Conservation (phyloP, 2,113 vertebrate genomes). For the Tretioscincus oriximinensis region DNA sequence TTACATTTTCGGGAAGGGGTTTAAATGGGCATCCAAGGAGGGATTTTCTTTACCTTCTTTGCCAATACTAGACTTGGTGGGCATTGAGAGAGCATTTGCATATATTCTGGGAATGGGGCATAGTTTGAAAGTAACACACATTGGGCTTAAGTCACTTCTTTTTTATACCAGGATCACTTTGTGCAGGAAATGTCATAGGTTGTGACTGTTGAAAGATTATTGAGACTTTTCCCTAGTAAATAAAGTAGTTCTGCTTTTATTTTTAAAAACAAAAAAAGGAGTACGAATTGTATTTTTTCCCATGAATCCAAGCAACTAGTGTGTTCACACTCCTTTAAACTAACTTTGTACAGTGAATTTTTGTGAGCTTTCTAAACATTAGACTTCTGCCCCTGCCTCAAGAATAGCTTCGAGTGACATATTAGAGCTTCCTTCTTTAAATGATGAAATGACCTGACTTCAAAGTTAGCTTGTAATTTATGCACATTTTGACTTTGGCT, state of each 20-base stretch:
- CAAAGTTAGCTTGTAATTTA: constrained; percentile 54
- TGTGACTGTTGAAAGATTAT: no score
- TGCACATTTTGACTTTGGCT: constrained; percentile 38
- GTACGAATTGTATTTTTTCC: not conserved
- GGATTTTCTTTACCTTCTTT: not conserved
- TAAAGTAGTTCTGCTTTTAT: no score
- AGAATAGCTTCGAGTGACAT: constrained; percentile 40
- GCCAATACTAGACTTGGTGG: not conserved
- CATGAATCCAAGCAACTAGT: not conserved
- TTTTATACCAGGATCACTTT: no score
- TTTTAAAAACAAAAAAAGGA: no score
- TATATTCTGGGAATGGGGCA: no score
- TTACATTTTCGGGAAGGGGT: no score
- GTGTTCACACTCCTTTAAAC: constrained; percentile 6
- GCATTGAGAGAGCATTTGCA: no score
- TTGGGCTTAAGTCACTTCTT: no score
- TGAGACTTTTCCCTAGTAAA: no score
- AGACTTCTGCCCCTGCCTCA: constrained; percentile 28
- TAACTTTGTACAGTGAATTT: constrained; percentile 28
- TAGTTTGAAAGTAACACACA: no score
- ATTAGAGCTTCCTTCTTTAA: constrained; percentile 43
- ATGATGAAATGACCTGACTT: constrained; percentile 38
- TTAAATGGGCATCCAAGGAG: no score
- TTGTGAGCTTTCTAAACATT: constrained; percentile 24
- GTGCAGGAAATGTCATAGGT: no score